These are phyloP conservation scores for Trichomalopsis sarcophagae DNA, from an alignment of 1,140 invertebrate species.

Conservation along the genomic window DNA sequence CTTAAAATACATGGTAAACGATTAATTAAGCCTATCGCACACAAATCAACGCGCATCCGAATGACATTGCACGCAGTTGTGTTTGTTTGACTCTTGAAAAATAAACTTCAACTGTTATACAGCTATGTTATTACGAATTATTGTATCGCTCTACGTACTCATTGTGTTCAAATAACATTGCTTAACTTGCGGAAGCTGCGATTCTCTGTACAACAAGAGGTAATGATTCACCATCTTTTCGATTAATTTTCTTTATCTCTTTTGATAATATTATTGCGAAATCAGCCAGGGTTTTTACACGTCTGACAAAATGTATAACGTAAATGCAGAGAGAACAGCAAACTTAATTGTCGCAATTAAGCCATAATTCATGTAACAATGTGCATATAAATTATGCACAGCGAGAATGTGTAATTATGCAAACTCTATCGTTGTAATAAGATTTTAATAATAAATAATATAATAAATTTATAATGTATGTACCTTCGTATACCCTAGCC, in stretches of 20 bases:
- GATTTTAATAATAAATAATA: slow-evolving; percentile 19
- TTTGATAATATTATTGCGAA: neutral
- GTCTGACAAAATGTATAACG: neutral
- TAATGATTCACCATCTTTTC: neutral
- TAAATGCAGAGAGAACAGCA: neutral
- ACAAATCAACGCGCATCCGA: neutral
- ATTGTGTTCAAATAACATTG: neutral
- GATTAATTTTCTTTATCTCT: neutral
- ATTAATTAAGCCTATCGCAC: neutral
- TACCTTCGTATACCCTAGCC: too few species aligned
- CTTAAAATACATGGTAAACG: neutral
- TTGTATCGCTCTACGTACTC: neutral
- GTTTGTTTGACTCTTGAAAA: neutral
- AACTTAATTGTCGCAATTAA: neutral
- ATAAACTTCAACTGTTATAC: neutral
- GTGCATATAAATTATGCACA: neutral
- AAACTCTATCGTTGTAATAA: slow-evolving; percentile 22
- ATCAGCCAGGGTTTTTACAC: neutral
- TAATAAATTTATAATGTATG: neutral
- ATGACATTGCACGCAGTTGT: neutral
- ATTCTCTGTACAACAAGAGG: neutral
- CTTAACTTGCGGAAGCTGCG: neutral
- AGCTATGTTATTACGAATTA: neutral
- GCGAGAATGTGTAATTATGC: neutral
- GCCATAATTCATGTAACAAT: neutral